Conservation (phyloP, 2,888 invertebrate species). For the Hipparchia sbordonii region DNA sequence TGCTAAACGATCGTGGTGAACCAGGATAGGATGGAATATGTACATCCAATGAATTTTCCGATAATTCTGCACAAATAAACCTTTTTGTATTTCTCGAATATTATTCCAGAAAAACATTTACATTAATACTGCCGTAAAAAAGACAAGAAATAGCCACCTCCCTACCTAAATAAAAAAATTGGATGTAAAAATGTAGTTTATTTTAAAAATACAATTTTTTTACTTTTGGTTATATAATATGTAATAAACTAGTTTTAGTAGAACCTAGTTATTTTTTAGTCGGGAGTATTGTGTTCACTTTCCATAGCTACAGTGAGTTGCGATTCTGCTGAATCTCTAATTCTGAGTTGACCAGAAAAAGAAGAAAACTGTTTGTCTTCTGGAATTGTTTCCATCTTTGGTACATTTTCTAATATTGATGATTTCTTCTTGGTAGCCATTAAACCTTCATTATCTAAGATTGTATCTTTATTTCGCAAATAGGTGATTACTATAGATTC, state of each 20-base stretch:
- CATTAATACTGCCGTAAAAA: no score
- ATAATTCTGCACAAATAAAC: slow-evolving; percentile 50
- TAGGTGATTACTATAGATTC: slow-evolving; percentile 61
- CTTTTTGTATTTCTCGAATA: slow-evolving; percentile 10
- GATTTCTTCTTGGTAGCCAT: slow-evolving; percentile 54
- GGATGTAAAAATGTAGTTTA: neutral
- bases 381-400: slow-evolving; percentile 64
- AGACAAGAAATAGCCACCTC: no score
- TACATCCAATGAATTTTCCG: slow-evolving; percentile 56
- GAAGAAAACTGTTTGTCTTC: slow-evolving; percentile 55
- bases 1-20: slow-evolving; percentile 51
- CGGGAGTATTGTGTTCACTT: slow-evolving; percentile 2
- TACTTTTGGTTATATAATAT: neutral
- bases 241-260: neutral
- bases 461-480: slow-evolving; percentile 52
- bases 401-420: slow-evolving; percentile 56
- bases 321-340: slow-evolving; percentile 15
- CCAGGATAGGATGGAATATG: slow-evolving; percentile 57
- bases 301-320: neutral
- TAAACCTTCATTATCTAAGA: slow-evolving; percentile 48
- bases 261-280: slow-evolving; percentile 1
- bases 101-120: no score
- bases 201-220: slow-evolving; percentile 6
- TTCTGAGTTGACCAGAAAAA: slow-evolving; percentile 29
- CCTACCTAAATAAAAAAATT: no score